These are phyloP conservation scores for Acipenser oxyrinchus DNA, from an alignment of 2,797 vertebrate species.

Conservation along the genomic window DNA sequence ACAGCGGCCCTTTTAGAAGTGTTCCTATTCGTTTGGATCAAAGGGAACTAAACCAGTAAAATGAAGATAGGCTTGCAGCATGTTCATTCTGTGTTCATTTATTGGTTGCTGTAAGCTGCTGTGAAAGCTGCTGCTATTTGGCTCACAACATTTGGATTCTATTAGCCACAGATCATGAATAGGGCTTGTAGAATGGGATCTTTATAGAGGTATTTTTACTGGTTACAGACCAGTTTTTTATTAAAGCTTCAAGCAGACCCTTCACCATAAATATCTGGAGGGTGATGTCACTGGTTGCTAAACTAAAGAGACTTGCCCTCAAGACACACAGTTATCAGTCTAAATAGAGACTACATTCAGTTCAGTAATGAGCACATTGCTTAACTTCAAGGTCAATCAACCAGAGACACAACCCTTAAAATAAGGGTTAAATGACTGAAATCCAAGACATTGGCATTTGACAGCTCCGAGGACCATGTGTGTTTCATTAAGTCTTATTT, in stretches of 20 bases:
- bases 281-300: not conserved
- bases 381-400: conserved; percentile 12
- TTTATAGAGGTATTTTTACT: no score
- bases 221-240: no score
- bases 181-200: no score
- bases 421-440: conserved; percentile 9
- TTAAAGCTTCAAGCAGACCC: not conserved
- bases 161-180: no score
- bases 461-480: conserved; percentile 11
- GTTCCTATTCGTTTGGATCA: no score
- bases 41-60: no score
- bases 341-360: not conserved
- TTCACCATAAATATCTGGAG: not conserved
- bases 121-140: no score
- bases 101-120: no score
- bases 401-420: not conserved
- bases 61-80: no score
- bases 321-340: not conserved
- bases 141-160: no score
- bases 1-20: no score
- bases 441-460: not conserved
- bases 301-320: not conserved
- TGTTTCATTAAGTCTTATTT: conserved; percentile 9
- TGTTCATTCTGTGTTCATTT: no score
- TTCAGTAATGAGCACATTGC: conserved; percentile 2